Percentiles rank a stretch among this genome's conserved stretches.
These are phyloP conservation scores for Muntiacus muntjak DNA, from an alignment of 2,113 vertebrate species.

Conservation along the genomic window DNA sequence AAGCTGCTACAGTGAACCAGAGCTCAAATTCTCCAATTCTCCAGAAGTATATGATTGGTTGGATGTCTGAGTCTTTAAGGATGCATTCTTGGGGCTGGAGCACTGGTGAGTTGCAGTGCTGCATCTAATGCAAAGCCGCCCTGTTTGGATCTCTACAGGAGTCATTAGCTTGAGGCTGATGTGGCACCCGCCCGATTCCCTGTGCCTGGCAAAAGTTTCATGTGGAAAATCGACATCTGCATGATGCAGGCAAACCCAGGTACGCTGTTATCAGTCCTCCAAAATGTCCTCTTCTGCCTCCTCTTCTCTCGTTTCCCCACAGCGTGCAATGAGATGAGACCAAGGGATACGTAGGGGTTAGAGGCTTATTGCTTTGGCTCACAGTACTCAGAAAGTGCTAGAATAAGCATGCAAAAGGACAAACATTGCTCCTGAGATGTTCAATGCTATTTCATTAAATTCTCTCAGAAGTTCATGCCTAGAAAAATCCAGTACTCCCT, in stretches of 20 bases:
- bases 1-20: neutral
- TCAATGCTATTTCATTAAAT: neutral
- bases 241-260: neutral
- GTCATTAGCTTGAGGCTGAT: neutral
- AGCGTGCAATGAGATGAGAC: neutral
- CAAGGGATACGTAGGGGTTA: rapidly evolving
- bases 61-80: neutral
- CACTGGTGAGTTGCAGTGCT: rapidly evolving
- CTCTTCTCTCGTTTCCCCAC: neutral
- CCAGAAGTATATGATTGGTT: rapidly evolving
- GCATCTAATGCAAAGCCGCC: neutral
- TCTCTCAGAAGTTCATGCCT: neutral
- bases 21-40: neutral
- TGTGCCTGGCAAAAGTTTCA: neutral
- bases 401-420: neutral
- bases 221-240: neutral
- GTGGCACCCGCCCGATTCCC: neutral
- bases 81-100: no score
- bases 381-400: neutral
- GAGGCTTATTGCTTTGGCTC: neutral
- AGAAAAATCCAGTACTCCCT: neutral
- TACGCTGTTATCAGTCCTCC: neutral
- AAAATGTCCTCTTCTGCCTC: neutral
- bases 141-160: neutral
- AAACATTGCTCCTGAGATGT: neutral